Conservation (phyloP, 2,797 vertebrate species). For the Saxicola maurus region DNA sequence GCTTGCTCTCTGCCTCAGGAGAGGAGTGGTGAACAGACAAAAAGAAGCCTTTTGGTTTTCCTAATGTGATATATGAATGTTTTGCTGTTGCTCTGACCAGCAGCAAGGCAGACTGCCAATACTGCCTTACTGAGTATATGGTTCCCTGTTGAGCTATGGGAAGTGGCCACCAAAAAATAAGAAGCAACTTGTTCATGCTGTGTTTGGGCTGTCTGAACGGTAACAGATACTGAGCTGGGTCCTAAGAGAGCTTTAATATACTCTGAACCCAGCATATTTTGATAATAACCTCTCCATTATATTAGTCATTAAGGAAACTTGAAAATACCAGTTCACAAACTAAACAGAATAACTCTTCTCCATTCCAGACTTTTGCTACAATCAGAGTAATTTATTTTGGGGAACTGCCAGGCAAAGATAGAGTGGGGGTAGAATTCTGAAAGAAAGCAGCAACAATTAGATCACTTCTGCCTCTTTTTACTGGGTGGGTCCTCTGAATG, state of each 20-base stretch:
- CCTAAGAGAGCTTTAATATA: background rate
- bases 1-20: background rate
- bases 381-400: slow-evolving; percentile 44
- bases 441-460: slow-evolving; percentile 37
- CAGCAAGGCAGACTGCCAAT: background rate
- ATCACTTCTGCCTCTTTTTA: slow-evolving; percentile 8
- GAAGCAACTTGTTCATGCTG: background rate
- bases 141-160: background rate
- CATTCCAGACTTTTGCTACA: slow-evolving; percentile 8
- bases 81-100: background rate
- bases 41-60: background rate
- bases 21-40: background rate
- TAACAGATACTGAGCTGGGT: background rate
- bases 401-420: background rate
- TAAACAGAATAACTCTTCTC: slow-evolving; percentile 23
- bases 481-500: slow-evolving; percentile 47
- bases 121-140: background rate
- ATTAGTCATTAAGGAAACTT: slow-evolving; percentile 36
- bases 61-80: background rate
- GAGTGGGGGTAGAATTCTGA: background rate
- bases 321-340: slow-evolving; percentile 50
- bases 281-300: slow-evolving; percentile 29
- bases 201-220: background rate
- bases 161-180: background rate
- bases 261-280: slow-evolving; percentile 3